phyloP scores from a whole-genome alignment of 2,888 invertebrate species.

The Tuta absoluta region DNA sequence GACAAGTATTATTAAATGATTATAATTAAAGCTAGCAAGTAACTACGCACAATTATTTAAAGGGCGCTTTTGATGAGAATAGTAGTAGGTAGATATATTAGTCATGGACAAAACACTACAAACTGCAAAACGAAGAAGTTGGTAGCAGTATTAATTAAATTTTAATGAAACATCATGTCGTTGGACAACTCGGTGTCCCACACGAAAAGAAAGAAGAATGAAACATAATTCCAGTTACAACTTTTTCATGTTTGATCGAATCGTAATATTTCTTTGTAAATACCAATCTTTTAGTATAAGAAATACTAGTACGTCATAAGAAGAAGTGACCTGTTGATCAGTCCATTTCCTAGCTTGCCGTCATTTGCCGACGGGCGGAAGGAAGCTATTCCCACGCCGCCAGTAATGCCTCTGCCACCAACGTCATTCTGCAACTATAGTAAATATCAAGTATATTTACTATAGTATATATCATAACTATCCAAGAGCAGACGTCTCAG shows the following conservation, averaged over 20 bases:
- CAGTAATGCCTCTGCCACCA: background rate
- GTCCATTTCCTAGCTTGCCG: slow-evolving; percentile 69
- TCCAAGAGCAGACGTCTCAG: too few species aligned
- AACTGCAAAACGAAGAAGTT: background rate
- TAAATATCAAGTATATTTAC: too few species aligned
- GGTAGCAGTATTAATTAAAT: background rate
- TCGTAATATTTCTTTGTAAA: too few species aligned
- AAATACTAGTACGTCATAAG: too few species aligned
- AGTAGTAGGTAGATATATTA: background rate
- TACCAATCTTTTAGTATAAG: too few species aligned
- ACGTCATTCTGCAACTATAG: slow-evolving; percentile 35
- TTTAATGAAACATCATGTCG: background rate
- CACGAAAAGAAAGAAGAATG: too few species aligned
- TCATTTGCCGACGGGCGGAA: slow-evolving; percentile 75
- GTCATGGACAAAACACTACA: background rate
- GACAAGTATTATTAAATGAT: too few species aligned
- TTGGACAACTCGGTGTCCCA: too few species aligned
- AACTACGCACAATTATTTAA: background rate
- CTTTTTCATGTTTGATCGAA: too few species aligned
- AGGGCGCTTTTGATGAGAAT: background rate
- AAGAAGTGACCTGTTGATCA: slow-evolving; percentile 66
- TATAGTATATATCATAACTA: too few species aligned
- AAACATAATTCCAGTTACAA: too few species aligned
- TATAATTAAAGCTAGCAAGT: background rate
- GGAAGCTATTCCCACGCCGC: slow-evolving; percentile 71